Conservation (phyloP, 2,888 invertebrate genomes). For the Isoperla grammatica region DNA sequence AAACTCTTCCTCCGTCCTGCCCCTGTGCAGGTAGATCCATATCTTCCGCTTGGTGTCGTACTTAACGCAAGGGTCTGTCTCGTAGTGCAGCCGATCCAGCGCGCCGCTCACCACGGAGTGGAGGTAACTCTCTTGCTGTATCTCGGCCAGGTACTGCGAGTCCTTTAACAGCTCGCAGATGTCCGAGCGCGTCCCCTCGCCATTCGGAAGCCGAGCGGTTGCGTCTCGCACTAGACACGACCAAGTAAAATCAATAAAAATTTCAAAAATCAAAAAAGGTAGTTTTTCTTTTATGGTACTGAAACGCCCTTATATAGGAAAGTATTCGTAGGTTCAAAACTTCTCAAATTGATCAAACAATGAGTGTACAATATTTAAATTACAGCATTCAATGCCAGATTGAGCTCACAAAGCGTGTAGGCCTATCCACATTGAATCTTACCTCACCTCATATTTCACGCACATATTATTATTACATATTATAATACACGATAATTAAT, state of each 20-base stretch:
- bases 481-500: constrained; percentile 7
- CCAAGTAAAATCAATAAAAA: too few relatives aligned
- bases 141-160: constrained; percentile 57
- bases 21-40: constrained; percentile 92
- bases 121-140: constrained; percentile 58
- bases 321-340: too few relatives aligned
- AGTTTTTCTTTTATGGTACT: too few relatives aligned
- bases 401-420: too few relatives aligned
- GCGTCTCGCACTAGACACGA: constrained; percentile 85
- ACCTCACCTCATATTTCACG: too few relatives aligned
- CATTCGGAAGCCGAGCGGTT: constrained; percentile 87
- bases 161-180: constrained; percentile 82
- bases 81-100: constrained; percentile 81
- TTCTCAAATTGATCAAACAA: not conserved
- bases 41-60: constrained; percentile 87
- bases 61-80: constrained; percentile 88
- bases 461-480: too few relatives aligned
- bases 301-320: too few relatives aligned
- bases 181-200: constrained; percentile 87
- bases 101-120: constrained; percentile 86
- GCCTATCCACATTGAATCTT: too few relatives aligned
- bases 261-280: too few relatives aligned
- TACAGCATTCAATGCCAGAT: too few relatives aligned
- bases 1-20: constrained; percentile 58
- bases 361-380: constrained; percentile 8